phyloP scores from a whole-genome alignment of 2,113 vertebrate genomes.

The Plestiodon gilberti region DNA sequence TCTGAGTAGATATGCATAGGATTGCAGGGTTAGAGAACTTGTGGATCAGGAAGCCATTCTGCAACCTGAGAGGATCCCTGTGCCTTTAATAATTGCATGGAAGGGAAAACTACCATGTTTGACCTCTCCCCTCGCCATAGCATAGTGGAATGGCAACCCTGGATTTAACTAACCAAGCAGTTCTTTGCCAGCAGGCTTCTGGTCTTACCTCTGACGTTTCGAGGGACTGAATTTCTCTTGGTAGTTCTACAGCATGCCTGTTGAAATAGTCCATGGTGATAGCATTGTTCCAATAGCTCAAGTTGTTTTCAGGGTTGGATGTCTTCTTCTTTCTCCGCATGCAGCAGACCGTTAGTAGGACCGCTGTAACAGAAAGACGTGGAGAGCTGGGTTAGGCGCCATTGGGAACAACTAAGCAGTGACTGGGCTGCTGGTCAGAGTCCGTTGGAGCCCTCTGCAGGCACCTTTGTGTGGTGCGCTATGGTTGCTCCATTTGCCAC shows the following conservation, averaged over 20 bases:
- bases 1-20: no score
- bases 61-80: background rate
- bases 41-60: background rate
- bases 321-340: constrained; percentile 96
- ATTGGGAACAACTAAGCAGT: background rate
- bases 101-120: background rate
- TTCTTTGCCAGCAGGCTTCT: background rate
- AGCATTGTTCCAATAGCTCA: constrained; percentile 99
- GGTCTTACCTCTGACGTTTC: constrained; percentile 90
- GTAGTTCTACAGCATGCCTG: constrained; percentile 93
- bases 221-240: constrained; percentile 93
- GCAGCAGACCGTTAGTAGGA: constrained; percentile 95
- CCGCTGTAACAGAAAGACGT: constrained; percentile 78
- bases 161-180: no score
- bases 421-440: background rate
- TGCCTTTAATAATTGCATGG: background rate
- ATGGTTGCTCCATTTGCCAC: background rate
- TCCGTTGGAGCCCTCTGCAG: background rate
- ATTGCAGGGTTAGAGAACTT: background rate
- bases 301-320: constrained; percentile 93
- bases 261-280: constrained; percentile 99
- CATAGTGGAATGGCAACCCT: background rate
- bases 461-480: background rate
- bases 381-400: constrained; percentile 39
- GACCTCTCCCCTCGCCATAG: background rate